These are phyloP conservation scores for Melanargia galathea DNA, from an alignment of 2,888 invertebrate genomes.

Conservation along the genomic window DNA sequence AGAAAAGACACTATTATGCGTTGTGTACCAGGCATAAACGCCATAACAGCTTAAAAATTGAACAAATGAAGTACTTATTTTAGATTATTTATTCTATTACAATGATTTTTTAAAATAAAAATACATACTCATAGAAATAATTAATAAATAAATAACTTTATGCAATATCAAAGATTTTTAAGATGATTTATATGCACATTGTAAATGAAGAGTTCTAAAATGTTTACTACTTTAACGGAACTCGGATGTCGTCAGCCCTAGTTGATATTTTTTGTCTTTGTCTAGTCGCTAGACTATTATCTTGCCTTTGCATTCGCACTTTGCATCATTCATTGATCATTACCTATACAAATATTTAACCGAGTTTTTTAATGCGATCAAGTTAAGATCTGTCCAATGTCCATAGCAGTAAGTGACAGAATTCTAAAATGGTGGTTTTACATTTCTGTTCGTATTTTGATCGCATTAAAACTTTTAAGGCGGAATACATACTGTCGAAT, in stretches of 20 bases:
- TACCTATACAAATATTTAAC: too few species aligned
- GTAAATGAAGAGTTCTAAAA: constrained; percentile 45
- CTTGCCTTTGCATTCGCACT: too few species aligned
- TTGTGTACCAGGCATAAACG: constrained; percentile 78
- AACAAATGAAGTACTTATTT: constrained; percentile 44
- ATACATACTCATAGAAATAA: not conserved
- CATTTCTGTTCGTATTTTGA: too few species aligned
- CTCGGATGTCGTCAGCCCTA: constrained; percentile 35
- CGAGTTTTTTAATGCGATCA: too few species aligned
- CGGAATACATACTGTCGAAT: too few species aligned
- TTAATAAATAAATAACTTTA: not conserved
- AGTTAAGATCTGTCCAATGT: too few species aligned
- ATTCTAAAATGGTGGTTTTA: too few species aligned
- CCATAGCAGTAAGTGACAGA: too few species aligned
- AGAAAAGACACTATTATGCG: constrained; percentile 67
- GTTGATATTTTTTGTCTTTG: constrained; percentile 39
- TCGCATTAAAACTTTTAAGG: too few species aligned
- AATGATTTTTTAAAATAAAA: not conserved
- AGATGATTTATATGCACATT: constrained; percentile 4
- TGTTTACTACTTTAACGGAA: constrained; percentile 50
- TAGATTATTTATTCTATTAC: not conserved
- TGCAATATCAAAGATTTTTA: not conserved
- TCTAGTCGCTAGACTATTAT: not conserved
- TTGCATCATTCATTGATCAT: too few species aligned
- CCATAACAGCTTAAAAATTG: constrained; percentile 74